Evolutionary conservation across 2,113 vertebrate species (phyloP), one percentile per base, ranked within the genome.

Genomic region (Oncorhynchus keta): DNA sequence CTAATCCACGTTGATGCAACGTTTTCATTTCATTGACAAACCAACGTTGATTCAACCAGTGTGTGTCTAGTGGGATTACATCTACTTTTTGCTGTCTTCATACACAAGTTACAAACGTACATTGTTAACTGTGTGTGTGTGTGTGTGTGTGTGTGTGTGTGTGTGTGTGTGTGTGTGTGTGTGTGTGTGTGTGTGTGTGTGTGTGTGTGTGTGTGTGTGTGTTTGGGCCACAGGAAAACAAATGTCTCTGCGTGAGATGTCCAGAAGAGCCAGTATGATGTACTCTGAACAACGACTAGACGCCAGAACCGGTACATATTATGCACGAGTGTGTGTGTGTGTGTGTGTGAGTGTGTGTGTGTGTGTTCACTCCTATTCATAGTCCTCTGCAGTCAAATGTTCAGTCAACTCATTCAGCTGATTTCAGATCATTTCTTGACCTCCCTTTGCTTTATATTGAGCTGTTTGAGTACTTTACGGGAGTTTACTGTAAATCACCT

Each of bases 381-480:
- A 39, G 35, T 39, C 35, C 35, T 8, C 8, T 39, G 35, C 35
- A 4, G 49, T 16, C 13, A 51, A 4, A 51, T 89, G 87, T 89
- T 90, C 88, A 87, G 85, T 83, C 81, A 81, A 85, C 83, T 90
- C 84, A 86, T 89, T 91, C 84, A 86, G 86, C 81, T 88, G 80
- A 87, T 88, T 91, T 84, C 83, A 85, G 86, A 89, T 88, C 81
- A 88, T 89, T 84, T 88, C 80, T 88, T 85, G 80, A 80, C 73
- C 71, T 65, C 81, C 74, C 75, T 9, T 1, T 68, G 20, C n/a
- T 84, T 39, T 88, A 89, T 89, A 89, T 90, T 88, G 85, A 88
- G 78, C 68, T 49, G 85, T 83, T 81, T 55, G 72, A 81, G 79
- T 74, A 84, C 88, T 87, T 16, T 16, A 49, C 48, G 13, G 48